Conservation (phyloP, 2,888 invertebrate genomes). For the Pharmacophagus antenor region DNA sequence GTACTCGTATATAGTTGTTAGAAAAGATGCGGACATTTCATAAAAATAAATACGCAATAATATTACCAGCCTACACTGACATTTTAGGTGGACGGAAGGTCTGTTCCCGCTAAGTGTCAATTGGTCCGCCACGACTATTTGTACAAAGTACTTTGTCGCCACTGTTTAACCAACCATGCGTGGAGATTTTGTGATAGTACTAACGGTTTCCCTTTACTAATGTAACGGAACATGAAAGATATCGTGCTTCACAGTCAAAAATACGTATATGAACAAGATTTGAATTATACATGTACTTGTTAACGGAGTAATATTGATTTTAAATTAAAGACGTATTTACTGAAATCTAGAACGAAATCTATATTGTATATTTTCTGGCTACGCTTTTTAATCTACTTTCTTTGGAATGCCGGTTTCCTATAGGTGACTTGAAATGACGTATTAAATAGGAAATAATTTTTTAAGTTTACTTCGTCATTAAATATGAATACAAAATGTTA, state of each 20-base stretch:
- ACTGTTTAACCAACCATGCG: slow-evolving; percentile 38
- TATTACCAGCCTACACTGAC: slow-evolving; percentile 30
- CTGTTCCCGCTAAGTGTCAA: slow-evolving; percentile 45
- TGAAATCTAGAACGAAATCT: too few species aligned
- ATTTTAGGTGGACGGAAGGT: slow-evolving; percentile 24
- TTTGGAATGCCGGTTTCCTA: too few species aligned
- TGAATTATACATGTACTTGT: not conserved
- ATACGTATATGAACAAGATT: too few species aligned
- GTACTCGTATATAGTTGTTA: slow-evolving; percentile 2
- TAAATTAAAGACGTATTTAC: too few species aligned
- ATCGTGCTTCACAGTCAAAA: not conserved
- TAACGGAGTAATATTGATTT: too few species aligned
- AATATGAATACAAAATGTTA: not conserved
- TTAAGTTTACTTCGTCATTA: not conserved
- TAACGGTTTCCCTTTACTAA: slow-evolving; percentile 24
- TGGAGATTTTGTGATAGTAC: slow-evolving; percentile 34
- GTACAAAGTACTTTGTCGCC: slow-evolving; percentile 33
- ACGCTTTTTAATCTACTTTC: too few species aligned
- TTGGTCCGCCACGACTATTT: slow-evolving; percentile 46
- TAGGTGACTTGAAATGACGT: too few species aligned
- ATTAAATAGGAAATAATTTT: not conserved
- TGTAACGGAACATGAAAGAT: slow-evolving; percentile 22
- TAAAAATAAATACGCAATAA: slow-evolving; percentile 27
- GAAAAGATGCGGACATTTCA: slow-evolving; percentile 21
- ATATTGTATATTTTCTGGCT: too few species aligned